phyloP scores from a whole-genome alignment of 2,797 vertebrate species.

The Mormyrops boulengeri region DNA sequence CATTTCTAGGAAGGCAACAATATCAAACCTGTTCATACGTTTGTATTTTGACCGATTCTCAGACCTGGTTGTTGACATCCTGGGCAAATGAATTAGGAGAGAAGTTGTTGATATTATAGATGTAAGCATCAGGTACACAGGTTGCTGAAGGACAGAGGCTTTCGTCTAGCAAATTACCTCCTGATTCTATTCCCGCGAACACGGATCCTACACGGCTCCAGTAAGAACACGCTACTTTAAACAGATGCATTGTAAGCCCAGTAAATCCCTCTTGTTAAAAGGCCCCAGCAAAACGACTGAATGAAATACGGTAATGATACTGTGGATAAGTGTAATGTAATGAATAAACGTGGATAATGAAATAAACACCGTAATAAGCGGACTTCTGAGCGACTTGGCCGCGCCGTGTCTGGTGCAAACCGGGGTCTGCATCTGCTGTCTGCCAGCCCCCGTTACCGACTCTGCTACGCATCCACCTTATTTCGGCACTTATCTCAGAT shows the following conservation, averaged over 20 bases:
- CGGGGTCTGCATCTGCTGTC: not conserved
- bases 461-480: constrained; percentile 40
- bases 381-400: not conserved
- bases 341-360: not conserved
- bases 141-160: not conserved
- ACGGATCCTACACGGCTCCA: not conserved
- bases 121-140: not conserved
- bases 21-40: not conserved
- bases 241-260: not conserved
- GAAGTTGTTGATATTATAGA: not conserved
- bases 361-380: not conserved
- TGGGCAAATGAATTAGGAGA: not conserved
- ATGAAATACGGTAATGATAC: not conserved
- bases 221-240: not conserved
- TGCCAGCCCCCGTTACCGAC: constrained; percentile 13
- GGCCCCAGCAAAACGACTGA: not conserved
- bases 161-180: not conserved
- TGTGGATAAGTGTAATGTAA: not conserved
- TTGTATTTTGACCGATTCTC: not conserved
- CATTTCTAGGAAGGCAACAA: not conserved
- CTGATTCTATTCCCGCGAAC: not conserved
- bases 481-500: constrained; percentile 53
- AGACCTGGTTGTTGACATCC: not conserved
- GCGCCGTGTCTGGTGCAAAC: too few species aligned
- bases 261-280: not conserved